Conservation (phyloP, 1,140 invertebrate genomes). For the Camponotus vicinus region DNA sequence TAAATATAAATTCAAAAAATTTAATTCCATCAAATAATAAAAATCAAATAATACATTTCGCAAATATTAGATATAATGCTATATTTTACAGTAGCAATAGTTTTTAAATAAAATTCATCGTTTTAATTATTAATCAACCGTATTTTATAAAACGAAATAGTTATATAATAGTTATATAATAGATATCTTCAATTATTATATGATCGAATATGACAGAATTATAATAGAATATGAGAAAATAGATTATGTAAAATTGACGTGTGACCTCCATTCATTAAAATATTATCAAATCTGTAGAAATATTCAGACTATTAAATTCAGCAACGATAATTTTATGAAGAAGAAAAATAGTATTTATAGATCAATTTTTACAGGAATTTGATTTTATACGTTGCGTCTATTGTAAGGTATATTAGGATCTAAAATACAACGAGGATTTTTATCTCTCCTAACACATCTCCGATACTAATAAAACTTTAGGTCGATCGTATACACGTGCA, state of each 20-base stretch:
- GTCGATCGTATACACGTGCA: background rate
- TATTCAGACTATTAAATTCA: no score
- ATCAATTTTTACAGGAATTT: background rate
- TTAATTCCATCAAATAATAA: background rate
- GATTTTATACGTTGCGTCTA: background rate
- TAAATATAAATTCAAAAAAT: background rate
- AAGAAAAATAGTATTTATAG: no score
- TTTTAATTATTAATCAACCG: background rate
- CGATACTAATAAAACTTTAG: slow-evolving; percentile 37
- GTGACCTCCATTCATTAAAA: no score
- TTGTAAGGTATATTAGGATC: background rate
- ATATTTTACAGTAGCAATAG: no score
- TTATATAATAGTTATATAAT: no score
- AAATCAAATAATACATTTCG: background rate
- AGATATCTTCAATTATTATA: no score
- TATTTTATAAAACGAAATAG: background rate
- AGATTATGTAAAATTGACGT: no score
- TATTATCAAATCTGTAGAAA: no score
- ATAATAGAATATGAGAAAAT: no score
- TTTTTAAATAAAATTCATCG: background rate
- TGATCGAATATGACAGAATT: no score
- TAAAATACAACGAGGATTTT: background rate
- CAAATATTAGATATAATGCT: no score
- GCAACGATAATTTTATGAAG: no score
- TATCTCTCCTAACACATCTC: background rate